A percentile compares a stretch with the other conserved stretches of the same genome.
phyloP scores from a whole-genome alignment of 2,797 vertebrate genomes.

The Sebastes hubbsi region DNA sequence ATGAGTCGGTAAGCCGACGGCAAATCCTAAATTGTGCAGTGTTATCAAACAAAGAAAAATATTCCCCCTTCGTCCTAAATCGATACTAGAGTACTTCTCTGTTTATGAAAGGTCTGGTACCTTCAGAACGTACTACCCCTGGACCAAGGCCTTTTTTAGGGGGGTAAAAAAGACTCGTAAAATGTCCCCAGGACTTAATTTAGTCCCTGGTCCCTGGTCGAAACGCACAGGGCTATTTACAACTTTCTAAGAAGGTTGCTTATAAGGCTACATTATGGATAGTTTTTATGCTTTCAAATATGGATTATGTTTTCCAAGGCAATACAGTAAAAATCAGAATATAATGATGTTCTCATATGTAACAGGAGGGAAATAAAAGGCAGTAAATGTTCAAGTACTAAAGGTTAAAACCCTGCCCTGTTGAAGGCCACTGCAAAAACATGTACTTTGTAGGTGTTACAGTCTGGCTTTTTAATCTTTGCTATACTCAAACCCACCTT shows the following conservation, averaged over 20 bases:
- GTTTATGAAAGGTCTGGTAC: too few species aligned
- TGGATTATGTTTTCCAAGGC: not conserved
- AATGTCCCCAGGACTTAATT: too few species aligned
- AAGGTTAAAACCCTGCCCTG: not conserved
- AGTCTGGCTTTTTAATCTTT: not conserved
- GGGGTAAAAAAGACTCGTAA: fast-evolving
- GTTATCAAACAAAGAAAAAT: too few species aligned
- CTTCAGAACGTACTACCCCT: too few species aligned
- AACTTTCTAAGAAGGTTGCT: not conserved
- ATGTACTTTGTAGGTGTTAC: not conserved
- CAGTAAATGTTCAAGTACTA: not conserved
- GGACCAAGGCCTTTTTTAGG: too few species aligned
- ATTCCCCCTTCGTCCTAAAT: too few species aligned
- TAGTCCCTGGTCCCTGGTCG: too few species aligned
- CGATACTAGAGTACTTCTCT: fast-evolving
- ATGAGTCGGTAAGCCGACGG: fast-evolving
- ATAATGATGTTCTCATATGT: not conserved
- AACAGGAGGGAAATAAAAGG: not conserved
- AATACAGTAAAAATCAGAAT: not conserved
- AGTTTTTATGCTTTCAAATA: not conserved
- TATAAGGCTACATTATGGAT: not conserved
- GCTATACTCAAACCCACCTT: not conserved
- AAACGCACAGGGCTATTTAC: too few species aligned
- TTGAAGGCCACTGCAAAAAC: not conserved
- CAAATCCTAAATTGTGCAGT: too few species aligned